Evolutionary conservation across 1,140 invertebrate species (phyloP), one percentile per base, ranked within the genome.

Genomic region (Antheraea pernyi): DNA sequence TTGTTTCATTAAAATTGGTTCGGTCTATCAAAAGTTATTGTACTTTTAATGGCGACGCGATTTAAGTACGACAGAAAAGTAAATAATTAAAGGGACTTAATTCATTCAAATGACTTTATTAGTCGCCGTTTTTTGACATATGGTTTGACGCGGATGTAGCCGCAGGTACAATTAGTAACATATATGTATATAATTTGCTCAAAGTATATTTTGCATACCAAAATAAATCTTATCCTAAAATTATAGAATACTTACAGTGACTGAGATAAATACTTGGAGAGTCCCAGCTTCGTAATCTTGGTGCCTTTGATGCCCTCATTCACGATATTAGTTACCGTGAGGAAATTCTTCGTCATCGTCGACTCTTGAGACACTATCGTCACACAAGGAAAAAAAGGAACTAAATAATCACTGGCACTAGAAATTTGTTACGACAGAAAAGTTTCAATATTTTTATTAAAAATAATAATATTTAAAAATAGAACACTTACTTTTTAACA

Each of bases 281-380:
- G 91, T 65, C 95, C 95, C 77, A 96, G 91, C 87, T 95, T 95
- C 71, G 94, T 94, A 76, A 95, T 95, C 78, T 95, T 94, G 92
- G 95, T 95, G 83, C 95, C 95, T 84, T 95, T 95, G 77, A 96
- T 94, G 69, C 95, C 95, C 84, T 95, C 95, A 82, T 95, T 94
- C 93, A 95, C 95, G 75, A 91, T 94, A 89, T 83, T 91, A 81
- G 94, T 93, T 72, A 94, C 92, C 73, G 93, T 93, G 86, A 94
- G 91, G 80, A 89, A 88, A 74, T 90, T 91, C 88, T 91, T 91
- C 84, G 89, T 91, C 89, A 91, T 91, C 64, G 84, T 86, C 53
- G 86, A 90, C 77, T 89, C 88, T 79, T 90, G 84, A 69, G 89
- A 86, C 69, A 79, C 74, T 88, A 90, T 86, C 78, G 61, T 66